Base-by-base conservation (phyloP, 2,797 vertebrate genomes). In the Rhinogobio ventralis region DNA sequence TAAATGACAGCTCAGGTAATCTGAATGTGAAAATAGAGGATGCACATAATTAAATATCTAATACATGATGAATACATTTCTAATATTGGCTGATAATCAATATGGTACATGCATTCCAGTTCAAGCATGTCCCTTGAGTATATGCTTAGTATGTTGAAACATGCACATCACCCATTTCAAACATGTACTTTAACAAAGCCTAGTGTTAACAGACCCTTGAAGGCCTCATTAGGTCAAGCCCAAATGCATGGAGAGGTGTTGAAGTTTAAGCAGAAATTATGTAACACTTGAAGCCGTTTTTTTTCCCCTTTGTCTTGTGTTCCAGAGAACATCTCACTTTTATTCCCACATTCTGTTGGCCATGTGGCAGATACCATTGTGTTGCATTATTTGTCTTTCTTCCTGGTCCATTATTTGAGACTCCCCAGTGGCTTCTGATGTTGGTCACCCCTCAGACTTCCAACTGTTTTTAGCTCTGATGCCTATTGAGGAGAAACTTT, bases 401-500 rank as follows among this genome's bases (percentile, higher is more conserved):
- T 93, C 93, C 92, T 92, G 46, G 25, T 85, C 88, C 87, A 93
- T 94, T 95, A 93, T 95, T 90, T 92, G 88, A 87, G 93, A 91
- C 93, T 93, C 92, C 94, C 91, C 83, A 66, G 19, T 36, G 36
- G 77, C 86, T 71, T 94, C 91, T 91, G 93, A 93, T 90, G 92
- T 88, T 82, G 77, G 74, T 76, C 51, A 60, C 83, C 82, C 55
- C 71, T 73, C 76, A 83, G 91, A 92, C 91, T 91, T 39, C 93
- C 90, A 74, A 90, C 93, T 87, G 92, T 88, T 94, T 75, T 82
- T 46, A 86, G 83, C 86, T 76, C 17, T 46, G 9, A 84, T 46
- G 86, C 66, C 90, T 92, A 95, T 95, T 94, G 90, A 83, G 25
- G 20, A 20, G 86, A 39, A 84, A 88, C 86, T 83, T 86, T 55